Evolutionary conservation across 2,888 invertebrate genomes (phyloP).

Genomic region (Calephelis perditalis): DNA sequence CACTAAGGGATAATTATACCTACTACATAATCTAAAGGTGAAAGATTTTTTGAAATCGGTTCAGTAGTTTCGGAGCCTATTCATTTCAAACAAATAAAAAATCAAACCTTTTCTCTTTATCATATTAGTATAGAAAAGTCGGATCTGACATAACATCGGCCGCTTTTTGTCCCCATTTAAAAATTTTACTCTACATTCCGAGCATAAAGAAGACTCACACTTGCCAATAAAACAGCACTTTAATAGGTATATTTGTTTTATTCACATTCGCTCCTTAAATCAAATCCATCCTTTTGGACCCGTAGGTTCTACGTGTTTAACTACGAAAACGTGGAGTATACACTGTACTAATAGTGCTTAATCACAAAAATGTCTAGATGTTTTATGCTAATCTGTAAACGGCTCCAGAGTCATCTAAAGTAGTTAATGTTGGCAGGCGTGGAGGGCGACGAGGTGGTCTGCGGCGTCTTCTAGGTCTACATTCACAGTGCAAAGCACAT

Average conservation of each 20-base stretch:
- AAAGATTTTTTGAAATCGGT: too few relatives aligned
- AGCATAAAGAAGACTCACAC: neutral
- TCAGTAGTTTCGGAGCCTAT: too few relatives aligned
- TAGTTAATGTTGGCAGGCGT: conserved; percentile 69
- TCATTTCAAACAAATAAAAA: too few relatives aligned
- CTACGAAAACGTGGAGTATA: conserved; percentile 8
- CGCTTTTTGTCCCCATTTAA: too few relatives aligned
- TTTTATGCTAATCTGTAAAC: conserved; percentile 62
- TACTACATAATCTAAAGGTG: too few relatives aligned
- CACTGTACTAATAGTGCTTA: conserved; percentile 5
- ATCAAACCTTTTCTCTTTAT: too few relatives aligned
- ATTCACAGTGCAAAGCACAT: conserved; percentile 93
- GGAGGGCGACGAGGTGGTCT: conserved; percentile 82
- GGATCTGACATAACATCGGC: too few relatives aligned
- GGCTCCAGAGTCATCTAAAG: conserved; percentile 70
- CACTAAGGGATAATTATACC: too few relatives aligned
- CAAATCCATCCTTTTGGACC: conserved; percentile 9
- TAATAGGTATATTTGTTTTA: neutral
- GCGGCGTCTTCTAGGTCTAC: conserved; percentile 83
- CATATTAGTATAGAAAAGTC: too few relatives aligned
- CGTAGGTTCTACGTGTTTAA: neutral
- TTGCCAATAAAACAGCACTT: neutral
- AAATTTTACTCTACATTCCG: too few relatives aligned
- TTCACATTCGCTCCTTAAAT: conserved; percentile 7
- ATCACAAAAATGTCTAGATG: conserved; percentile 25